Percentiles rank a stretch among this genome's conserved stretches.
Evolutionary conservation across 1,140 invertebrate genomes (phyloP).

Genomic region (Drosophila virilis): DNA sequence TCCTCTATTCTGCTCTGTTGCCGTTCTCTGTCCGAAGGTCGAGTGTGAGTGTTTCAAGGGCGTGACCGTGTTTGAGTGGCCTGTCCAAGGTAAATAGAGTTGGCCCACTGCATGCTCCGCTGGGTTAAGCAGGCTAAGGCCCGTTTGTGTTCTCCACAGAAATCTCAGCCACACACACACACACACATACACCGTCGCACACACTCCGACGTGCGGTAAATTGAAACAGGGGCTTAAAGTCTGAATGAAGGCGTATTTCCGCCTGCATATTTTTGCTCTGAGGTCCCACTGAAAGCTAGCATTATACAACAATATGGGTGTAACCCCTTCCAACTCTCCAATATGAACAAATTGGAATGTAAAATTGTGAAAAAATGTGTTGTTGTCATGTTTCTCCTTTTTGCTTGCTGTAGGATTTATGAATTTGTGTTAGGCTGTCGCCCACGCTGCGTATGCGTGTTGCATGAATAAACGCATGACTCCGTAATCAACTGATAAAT

Average conservation of each 20-base stretch:
- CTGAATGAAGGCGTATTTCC: conserved; percentile 6
- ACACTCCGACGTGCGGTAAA: conserved; percentile 13
- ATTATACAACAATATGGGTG: conserved; percentile 11
- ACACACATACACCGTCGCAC: background rate
- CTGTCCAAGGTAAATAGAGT: conserved; percentile 40
- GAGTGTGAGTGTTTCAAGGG: conserved; percentile 55
- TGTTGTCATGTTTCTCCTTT: background rate
- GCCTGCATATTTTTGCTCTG: background rate
- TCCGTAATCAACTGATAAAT: conserved; percentile 59
- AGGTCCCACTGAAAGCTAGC: conserved; percentile 3
- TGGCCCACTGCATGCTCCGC: conserved; percentile 22
- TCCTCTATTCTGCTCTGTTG: background rate
- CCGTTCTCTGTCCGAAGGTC: conserved; percentile 2
- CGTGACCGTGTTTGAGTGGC: conserved; percentile 68
- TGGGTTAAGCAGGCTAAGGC: conserved; percentile 56
- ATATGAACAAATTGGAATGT: conserved; percentile 39
- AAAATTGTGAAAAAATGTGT: background rate
- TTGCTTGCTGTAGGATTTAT: conserved; percentile 30
- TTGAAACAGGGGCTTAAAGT: conserved; percentile 21
- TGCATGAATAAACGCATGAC: conserved; percentile 41
- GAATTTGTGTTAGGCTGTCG: conserved; percentile 26
- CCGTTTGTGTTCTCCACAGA: conserved; percentile 28
- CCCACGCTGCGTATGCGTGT: conserved; percentile 46
- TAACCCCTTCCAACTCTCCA: background rate
- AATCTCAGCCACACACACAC: conserved; percentile 30